Conservation (phyloP, 2,888 invertebrate species). For the Amiota mariae region DNA sequence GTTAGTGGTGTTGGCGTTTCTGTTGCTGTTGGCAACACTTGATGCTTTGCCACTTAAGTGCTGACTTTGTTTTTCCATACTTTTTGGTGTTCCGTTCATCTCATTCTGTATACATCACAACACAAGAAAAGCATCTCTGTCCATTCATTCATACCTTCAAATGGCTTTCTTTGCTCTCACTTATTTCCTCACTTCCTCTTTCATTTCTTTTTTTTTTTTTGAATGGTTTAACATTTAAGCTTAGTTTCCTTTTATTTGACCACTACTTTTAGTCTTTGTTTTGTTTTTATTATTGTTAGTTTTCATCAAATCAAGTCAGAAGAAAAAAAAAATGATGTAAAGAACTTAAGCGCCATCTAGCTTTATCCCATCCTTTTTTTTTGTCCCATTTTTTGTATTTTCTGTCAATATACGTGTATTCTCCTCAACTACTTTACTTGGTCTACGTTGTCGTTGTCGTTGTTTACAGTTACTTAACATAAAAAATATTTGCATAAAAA, state of each 20-base stretch:
- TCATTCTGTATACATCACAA: no score
- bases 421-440: neutral
- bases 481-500: slow-evolving; percentile 57
- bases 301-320: slow-evolving; percentile 21
- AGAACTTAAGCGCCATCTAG: slow-evolving; percentile 18
- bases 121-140: neutral
- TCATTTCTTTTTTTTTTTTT: neutral
- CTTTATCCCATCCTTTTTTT: neutral
- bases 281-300: slow-evolving; percentile 26
- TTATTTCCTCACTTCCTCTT: neutral
- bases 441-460: slow-evolving; percentile 20
- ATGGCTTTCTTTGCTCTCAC: neutral
- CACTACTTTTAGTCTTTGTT: slow-evolving; percentile 6
- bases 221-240: no score
- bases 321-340: neutral
- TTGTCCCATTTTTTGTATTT: neutral
- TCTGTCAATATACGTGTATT: no score
- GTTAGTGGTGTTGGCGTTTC: neutral
- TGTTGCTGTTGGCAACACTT: slow-evolving; percentile 12
- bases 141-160: neutral
- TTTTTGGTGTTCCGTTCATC: neutral
- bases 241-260: slow-evolving; percentile 8
- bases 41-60: slow-evolving; percentile 15
- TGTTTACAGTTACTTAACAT: slow-evolving; percentile 62
- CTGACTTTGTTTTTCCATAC: neutral